Base-by-base conservation (phyloP, 2,888 invertebrate genomes). In the Autographa gamma region DNA sequence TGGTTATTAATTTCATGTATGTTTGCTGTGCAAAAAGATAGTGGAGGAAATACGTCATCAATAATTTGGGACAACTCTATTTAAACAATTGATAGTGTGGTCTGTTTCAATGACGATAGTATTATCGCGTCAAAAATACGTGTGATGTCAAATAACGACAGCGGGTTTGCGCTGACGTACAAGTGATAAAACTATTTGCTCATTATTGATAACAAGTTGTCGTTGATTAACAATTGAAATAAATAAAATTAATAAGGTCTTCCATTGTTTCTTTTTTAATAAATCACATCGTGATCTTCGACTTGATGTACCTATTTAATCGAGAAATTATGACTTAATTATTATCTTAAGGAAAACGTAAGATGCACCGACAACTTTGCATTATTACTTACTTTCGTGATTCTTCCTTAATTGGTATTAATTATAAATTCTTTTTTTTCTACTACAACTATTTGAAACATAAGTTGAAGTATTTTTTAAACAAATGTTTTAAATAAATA, bases 221-320 rank as follows among this genome's bases (percentile, higher is more conserved):
- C 59, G 66, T 73, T 69, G 43, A 56, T 66, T 32, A 48, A 41
- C 59, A 31, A 66, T 70, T 56, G 61, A 68, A 70, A 64, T 73
- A 70, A 79, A 76, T 72, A 63, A 73, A 66, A 68, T 7, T 76
- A 73, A 67, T 71, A 38, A 79, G 76, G 68, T 76, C 61, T 69
- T 18, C 52, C 31, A 70, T 73, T 79, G 71, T 79, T 76, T 79
- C 65, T 79, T 54, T 79, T 48, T 59, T 41, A 11, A 67, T 73
- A 69, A 79, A 79, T 79, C 58, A 69, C 25, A 48, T 16, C 31
- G 72, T 74, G 74, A 74, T 78, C 78, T 76, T 66, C 58, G 68
- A 79, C 71, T 76, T 73, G 66, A 62, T 60, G 60, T 69, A 43
- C n/a, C 48, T 48, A 56, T 63, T 43, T 43, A 65, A 60, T 71